A percentile compares a stretch with the other conserved stretches of the same genome.
Evolutionary conservation across 2,113 vertebrate species (phyloP).

Genomic region (Cheirogaleus medius): DNA sequence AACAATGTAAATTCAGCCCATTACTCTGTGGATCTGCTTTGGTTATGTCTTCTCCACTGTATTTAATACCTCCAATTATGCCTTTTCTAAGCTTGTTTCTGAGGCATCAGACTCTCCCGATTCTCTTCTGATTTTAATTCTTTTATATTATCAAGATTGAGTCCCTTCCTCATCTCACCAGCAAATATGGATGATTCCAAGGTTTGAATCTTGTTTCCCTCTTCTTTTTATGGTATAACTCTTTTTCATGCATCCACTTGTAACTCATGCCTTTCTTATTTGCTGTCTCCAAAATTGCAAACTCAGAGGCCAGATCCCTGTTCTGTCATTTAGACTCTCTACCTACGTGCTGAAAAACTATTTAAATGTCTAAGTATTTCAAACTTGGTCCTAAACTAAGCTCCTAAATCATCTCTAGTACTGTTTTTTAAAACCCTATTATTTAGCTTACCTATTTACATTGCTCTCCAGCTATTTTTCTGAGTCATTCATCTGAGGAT

Average conservation of each 20-base stretch:
- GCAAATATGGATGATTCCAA: background rate
- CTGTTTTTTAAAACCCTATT: background rate
- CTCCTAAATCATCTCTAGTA: background rate
- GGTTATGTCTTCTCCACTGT: background rate
- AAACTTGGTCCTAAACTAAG: background rate
- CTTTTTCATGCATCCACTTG: background rate
- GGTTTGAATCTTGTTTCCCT: background rate
- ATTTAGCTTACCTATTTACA: background rate
- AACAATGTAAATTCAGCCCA: background rate
- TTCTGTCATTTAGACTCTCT: background rate
- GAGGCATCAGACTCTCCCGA: background rate
- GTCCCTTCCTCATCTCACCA: background rate
- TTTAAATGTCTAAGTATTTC: background rate
- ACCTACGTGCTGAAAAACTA: background rate
- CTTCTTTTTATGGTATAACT: background rate
- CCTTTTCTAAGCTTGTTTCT: background rate
- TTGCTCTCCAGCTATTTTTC: background rate
- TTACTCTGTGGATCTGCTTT: background rate
- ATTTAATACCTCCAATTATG: background rate
- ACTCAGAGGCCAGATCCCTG: background rate
- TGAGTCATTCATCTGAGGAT: background rate
- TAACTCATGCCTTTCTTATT: background rate
- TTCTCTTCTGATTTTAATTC: background rate
- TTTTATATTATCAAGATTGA: background rate
- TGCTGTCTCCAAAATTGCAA: background rate